phyloP scores from a whole-genome alignment of 2,888 invertebrate genomes.

The Camptogramma bilineatum region DNA sequence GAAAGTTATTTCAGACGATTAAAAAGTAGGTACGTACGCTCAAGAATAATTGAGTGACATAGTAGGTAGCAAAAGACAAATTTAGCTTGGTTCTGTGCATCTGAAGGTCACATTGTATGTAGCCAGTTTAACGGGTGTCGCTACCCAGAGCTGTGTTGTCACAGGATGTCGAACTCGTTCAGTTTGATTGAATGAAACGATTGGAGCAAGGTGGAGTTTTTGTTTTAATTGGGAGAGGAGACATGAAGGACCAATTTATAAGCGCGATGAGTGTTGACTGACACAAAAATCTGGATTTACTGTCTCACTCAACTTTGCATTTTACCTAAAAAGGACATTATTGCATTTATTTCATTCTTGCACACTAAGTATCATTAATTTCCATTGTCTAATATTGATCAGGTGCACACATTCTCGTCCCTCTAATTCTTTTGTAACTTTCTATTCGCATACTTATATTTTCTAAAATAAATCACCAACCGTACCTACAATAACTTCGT shows the following conservation, averaged over 20 bases:
- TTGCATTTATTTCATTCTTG: too few species aligned
- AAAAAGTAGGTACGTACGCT: too few species aligned
- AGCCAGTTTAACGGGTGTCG: conserved; percentile 27
- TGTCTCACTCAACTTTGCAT: neutral
- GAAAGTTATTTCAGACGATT: too few species aligned
- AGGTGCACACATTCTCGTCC: too few species aligned
- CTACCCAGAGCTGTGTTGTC: conserved; percentile 23
- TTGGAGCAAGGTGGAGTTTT: conserved; percentile 16
- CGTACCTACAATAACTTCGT: neutral
- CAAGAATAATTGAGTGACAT: neutral
- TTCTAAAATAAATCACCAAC: neutral
- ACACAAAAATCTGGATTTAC: neutral
- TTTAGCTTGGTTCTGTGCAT: conserved; percentile 8
- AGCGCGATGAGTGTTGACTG: neutral
- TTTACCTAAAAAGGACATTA: neutral
- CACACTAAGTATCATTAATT: too few species aligned
- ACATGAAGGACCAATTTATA: conserved; percentile 9
- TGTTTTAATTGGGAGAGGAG: conserved; percentile 9
- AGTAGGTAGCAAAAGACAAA: neutral
- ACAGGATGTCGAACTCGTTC: conserved; percentile 29
- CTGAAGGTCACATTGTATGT: conserved; percentile 13
- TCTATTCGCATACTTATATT: neutral
- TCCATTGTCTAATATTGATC: too few species aligned
- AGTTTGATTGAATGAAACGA: conserved; percentile 30
- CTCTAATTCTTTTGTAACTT: neutral